phyloP scores from a whole-genome alignment of 2,113 vertebrate genomes.

The Astur gentilis region DNA sequence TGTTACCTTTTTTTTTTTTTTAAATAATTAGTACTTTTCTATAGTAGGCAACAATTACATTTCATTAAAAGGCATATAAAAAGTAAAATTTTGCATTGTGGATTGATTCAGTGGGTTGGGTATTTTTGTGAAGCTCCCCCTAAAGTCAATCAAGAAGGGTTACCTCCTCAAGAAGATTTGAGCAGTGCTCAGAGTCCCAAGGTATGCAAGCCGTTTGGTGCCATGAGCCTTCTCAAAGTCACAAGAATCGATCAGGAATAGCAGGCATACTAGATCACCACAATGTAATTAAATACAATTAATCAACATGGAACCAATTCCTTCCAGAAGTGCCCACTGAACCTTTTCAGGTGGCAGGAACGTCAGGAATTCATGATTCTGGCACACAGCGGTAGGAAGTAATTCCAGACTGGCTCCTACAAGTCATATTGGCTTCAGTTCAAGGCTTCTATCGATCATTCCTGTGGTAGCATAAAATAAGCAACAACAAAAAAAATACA shows the following conservation, averaged over 20 bases:
- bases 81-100: background rate
- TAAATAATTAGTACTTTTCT: background rate
- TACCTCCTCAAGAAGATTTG: background rate
- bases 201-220: background rate
- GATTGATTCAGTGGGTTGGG: background rate
- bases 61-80: background rate
- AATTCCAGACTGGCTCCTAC: background rate
- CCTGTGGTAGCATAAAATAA: background rate
- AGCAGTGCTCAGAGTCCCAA: background rate
- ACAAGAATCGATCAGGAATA: accelerated
- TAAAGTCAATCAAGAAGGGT: background rate
- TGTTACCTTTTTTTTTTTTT: background rate
- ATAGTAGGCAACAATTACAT: background rate
- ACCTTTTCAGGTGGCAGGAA: background rate
- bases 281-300: background rate
- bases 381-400: background rate
- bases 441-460: background rate
- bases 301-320: background rate
- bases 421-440: background rate
- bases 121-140: background rate
- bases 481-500: background rate
- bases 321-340: background rate
- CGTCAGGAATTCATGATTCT: background rate
- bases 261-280: background rate
- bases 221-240: background rate